A percentile compares a stretch with the other conserved stretches of the same genome.
Conservation (phyloP, 1,140 invertebrate genomes). For the Dufourea novaeangliae region DNA sequence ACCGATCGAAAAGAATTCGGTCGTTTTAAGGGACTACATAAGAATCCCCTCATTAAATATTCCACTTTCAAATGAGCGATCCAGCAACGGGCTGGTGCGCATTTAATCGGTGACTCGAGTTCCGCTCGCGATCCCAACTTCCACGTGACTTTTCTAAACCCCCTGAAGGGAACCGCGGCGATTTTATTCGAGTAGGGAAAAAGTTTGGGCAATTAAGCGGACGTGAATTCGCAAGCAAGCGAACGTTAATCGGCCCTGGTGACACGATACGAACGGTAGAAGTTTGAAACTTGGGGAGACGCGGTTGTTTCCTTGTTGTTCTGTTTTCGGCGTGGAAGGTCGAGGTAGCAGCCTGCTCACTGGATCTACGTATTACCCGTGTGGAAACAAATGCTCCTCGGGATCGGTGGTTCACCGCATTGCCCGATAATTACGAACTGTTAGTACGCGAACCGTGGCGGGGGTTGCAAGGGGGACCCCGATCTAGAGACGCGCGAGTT, state of each 20-base stretch:
- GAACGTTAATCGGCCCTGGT: neutral
- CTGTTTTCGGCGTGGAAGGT: slow-evolving; percentile 33
- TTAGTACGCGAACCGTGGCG: slow-evolving; percentile 51
- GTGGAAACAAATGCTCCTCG: slow-evolving; percentile 56
- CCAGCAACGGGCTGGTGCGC: no score
- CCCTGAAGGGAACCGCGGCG: neutral
- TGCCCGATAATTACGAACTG: slow-evolving; percentile 65
- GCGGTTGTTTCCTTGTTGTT: slow-evolving; percentile 36
- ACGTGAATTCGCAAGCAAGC: neutral
- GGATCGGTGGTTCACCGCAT: slow-evolving; percentile 60
- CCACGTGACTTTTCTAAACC: no score
- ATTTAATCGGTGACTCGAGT: neutral
- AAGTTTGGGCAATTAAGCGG: slow-evolving; percentile 3
- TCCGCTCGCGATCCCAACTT: neutral
- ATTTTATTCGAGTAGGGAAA: neutral
- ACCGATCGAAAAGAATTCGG: no score
- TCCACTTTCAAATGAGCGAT: neutral
- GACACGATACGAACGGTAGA: neutral
- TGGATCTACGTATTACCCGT: slow-evolving; percentile 51
- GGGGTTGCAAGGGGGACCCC: neutral
- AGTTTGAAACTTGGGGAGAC: slow-evolving; percentile 35
- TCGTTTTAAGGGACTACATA: no score
- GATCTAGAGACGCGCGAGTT: slow-evolving; percentile 13
- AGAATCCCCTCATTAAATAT: neutral
- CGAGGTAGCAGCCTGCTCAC: slow-evolving; percentile 12